phyloP scores from a whole-genome alignment of 1,140 invertebrate species.

The Lepidostoma basale region DNA sequence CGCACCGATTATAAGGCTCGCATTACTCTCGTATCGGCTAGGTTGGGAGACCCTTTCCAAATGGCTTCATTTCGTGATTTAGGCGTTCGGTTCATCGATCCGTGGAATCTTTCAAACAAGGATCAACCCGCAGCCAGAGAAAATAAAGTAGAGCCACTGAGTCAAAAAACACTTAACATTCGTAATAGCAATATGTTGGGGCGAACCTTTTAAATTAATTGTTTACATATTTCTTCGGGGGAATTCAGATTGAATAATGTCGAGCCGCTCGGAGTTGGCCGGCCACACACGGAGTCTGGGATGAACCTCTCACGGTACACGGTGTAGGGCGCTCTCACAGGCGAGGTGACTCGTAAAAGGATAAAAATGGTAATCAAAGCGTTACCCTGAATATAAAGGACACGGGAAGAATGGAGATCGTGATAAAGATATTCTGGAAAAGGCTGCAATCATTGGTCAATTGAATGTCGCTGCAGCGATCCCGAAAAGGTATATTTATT shows the following conservation, averaged over 20 bases:
- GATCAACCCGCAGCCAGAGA: no score
- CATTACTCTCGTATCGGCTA: no score
- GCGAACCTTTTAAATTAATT: not conserved
- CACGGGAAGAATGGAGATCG: not conserved
- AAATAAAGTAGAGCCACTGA: not conserved
- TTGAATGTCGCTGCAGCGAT: not conserved
- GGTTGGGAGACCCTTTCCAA: no score
- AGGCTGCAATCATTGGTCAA: not conserved
- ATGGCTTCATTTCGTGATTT: no score
- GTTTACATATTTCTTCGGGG: not conserved
- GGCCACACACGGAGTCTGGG: slow-evolving; percentile 20
- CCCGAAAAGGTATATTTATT: no score
- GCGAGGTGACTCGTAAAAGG: not conserved
- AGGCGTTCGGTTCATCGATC: no score
- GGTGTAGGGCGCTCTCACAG: not conserved
- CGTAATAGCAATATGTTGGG: not conserved
- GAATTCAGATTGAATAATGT: not conserved
- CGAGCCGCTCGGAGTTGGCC: not conserved
- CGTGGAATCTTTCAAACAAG: no score
- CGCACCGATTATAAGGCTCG: no score
- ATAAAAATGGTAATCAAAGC: slow-evolving; percentile 15
- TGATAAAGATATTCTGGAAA: slow-evolving; percentile 9
- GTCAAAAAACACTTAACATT: not conserved
- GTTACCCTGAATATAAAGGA: not conserved
- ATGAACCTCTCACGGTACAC: slow-evolving; percentile 8